phyloP scores from a whole-genome alignment of 2,888 invertebrate genomes.

The Lottia scabra region DNA sequence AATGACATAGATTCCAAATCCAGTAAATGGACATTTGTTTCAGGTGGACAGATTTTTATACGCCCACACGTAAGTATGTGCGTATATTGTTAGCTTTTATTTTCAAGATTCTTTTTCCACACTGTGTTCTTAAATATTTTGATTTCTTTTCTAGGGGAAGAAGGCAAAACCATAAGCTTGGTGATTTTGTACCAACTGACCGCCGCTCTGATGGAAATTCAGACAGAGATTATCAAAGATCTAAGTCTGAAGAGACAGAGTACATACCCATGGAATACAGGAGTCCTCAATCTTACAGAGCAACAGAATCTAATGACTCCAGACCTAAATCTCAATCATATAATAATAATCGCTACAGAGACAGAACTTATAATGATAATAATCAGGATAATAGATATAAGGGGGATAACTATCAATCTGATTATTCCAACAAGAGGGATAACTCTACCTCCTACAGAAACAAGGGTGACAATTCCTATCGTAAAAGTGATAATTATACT shows the following conservation, averaged over 20 bases:
- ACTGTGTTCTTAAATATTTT: not conserved
- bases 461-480: no score
- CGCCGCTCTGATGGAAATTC: not conserved
- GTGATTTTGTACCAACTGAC: conserved; percentile 26
- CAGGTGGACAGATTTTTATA: no score
- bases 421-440: not conserved
- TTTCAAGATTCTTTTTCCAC: no score
- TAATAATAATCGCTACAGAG: not conserved
- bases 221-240: not conserved
- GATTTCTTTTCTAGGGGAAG: conserved; percentile 19
- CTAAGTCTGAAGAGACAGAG: not conserved
- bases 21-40: no score
- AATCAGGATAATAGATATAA: conserved; percentile 6
- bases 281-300: not conserved
- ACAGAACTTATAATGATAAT: conserved; percentile 11
- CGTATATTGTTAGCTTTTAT: no score
- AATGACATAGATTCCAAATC: no score
- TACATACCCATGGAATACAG: conserved; percentile 4
- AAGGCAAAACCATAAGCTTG: conserved; percentile 22
- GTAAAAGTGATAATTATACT: no score
- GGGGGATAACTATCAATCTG: conserved; percentile 2
- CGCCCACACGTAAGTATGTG: no score
- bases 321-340: not conserved
- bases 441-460: no score
- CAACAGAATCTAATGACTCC: not conserved